Evolutionary conservation across 2,113 vertebrate genomes (phyloP).

Genomic region (Percopsis transmontana): DNA sequence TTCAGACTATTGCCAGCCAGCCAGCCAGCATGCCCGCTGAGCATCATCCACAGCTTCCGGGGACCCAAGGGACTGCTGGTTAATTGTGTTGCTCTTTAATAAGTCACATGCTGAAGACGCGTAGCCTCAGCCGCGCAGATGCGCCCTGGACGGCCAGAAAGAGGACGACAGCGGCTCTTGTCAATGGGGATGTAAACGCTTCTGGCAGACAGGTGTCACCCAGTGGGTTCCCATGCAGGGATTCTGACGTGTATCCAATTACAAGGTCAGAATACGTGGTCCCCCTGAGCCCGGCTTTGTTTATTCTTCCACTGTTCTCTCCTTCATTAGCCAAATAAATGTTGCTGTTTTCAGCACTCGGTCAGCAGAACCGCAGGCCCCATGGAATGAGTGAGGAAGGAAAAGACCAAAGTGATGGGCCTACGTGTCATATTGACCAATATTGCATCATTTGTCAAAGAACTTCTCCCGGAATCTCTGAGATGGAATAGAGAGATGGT

Average conservation of each 20-base stretch:
- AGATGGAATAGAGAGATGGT: too few relatives aligned
- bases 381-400: conserved; percentile 19
- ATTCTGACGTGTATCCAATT: neutral
- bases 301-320: conserved; percentile 22
- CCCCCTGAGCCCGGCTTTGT: neutral
- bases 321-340: conserved; percentile 28
- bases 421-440: conserved; percentile 55
- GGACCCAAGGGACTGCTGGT: conserved; percentile 62
- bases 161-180: conserved; percentile 34
- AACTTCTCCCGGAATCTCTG: too few relatives aligned
- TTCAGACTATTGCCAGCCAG: conserved; percentile 53
- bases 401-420: conserved; percentile 46
- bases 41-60: conserved; percentile 62
- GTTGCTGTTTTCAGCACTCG: conserved; percentile 59
- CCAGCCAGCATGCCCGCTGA: conserved; percentile 30
- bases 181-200: conserved; percentile 35
- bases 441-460: conserved; percentile 14
- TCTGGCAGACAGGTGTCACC: conserved; percentile 29
- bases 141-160: conserved; percentile 40
- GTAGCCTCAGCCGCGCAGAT: conserved; percentile 64
- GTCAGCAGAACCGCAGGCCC: conserved; percentile 37
- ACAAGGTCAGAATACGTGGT: neutral
- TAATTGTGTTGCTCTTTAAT: conserved; percentile 75
- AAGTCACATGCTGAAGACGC: conserved; percentile 66
- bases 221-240: conserved; percentile 12